phyloP scores from a whole-genome alignment of 1,140 invertebrate genomes.

The Arion vulgaris region DNA sequence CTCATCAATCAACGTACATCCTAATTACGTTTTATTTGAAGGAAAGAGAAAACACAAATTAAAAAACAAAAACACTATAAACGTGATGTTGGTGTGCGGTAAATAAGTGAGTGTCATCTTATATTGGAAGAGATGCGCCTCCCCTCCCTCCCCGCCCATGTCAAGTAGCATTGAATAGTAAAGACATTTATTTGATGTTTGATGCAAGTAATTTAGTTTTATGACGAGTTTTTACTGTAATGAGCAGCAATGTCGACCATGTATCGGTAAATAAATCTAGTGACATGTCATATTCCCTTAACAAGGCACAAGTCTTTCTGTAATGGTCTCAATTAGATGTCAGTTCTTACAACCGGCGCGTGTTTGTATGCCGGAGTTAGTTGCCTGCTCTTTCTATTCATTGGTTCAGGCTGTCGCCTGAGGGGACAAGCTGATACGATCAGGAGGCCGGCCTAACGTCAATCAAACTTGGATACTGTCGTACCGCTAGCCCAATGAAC shows the following conservation, averaged over 20 bases:
- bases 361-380: not conserved
- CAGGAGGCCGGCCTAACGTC: constrained; percentile 11
- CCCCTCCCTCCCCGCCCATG: too few species aligned
- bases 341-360: not conserved
- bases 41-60: not conserved
- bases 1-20: not conserved
- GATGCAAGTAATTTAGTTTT: not conserved
- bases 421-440: not conserved
- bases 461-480: not conserved
- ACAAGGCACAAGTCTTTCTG: not conserved
- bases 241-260: not conserved
- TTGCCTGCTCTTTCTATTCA: not conserved
- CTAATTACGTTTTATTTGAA: not conserved
- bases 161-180: not conserved
- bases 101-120: not conserved
- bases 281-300: not conserved
- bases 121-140: not conserved
- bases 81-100: not conserved
- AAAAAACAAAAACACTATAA: not conserved
- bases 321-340: not conserved
- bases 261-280: not conserved
- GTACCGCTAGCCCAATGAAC: not conserved
- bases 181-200: not conserved
- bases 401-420: not conserved
- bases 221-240: not conserved